Evolutionary conservation across 2,888 invertebrate species (phyloP), one percentile per base, ranked within the genome.

Genomic region (Phlogophora meticulosa): DNA sequence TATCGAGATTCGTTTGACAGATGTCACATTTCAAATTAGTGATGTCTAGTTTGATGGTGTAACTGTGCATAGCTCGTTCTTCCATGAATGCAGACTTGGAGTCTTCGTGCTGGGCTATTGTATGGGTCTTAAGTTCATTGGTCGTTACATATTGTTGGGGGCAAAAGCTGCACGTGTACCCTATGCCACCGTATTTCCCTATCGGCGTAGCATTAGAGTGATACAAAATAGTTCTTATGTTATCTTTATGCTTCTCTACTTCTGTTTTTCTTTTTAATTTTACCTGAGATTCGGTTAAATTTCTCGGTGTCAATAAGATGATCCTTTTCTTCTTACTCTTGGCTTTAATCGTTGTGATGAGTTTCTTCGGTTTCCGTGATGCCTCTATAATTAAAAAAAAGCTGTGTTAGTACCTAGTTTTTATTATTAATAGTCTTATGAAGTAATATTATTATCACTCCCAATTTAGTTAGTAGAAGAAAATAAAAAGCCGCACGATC

Each of bases 181-280:
- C 92, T 0, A 88, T 86, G 0, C 91, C 90, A 0, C 86, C 87
- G 15, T 88, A 85, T 46, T 88, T 86, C 17, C 89, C 85, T 7
- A 94, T 91, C 0, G 94, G 94, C 0, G 94, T 94, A 0, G 94
- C 94, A 51, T 93, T 94, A 0, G 94, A 90, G 62, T 87, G 80
- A 3, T 83, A 69, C 5, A 93, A 67, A 61, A 93, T 88, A 36
- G 88, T 87, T 48, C 84, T 81, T 1, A 93, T 85, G 62, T 93
- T 93, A 22, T 86, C 83, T 10, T 87, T 87, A 45, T 92, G 91
- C 53, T 86, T 86, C 11, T 86, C 75, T 0, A 86, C 66, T 66
- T 83, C 83, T 0, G 58, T 76, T 58, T 74, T 79, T 55, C 48
- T 38, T 69, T 69, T 79, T 1, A 76, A 28, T 11, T 63, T 62